phyloP scores from a whole-genome alignment of 1,140 invertebrate genomes.

The Brachionus rotundiformis region DNA sequence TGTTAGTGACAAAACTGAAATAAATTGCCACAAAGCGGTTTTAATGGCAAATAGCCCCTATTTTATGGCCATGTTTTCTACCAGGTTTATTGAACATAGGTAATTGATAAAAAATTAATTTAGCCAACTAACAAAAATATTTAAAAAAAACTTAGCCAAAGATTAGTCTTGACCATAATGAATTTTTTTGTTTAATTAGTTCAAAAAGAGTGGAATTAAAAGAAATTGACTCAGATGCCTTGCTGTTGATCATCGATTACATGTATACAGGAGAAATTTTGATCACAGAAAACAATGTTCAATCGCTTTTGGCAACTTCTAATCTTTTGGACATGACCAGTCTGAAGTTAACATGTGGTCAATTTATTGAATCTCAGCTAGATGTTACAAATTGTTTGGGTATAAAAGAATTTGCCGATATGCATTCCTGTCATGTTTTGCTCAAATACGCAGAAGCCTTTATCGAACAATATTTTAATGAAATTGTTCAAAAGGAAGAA shows the following conservation, averaged over 20 bases:
- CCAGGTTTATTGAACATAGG: conserved; percentile 38
- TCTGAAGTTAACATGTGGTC: conserved; percentile 29
- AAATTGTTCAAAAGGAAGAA: conserved; percentile 28
- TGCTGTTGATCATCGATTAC: conserved; percentile 95
- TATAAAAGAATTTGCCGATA: conserved; percentile 32
- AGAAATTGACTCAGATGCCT: conserved; percentile 94
- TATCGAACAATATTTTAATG: conserved; percentile 26
- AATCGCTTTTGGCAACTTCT: conserved; percentile 90
- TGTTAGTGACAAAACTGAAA: conserved; percentile 48
- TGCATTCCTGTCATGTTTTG: neutral
- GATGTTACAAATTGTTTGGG: conserved; percentile 24
- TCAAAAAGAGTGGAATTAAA: conserved; percentile 68
- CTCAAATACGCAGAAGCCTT: conserved; percentile 14
- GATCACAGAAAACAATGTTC: conserved; percentile 95
- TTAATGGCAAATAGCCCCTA: conserved; percentile 53
- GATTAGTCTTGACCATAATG: conserved; percentile 2
- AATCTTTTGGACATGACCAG: conserved; percentile 72
- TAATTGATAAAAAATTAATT: neutral
- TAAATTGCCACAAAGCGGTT: conserved; percentile 53
- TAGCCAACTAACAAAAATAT: conserved; percentile 13
- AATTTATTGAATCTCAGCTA: conserved; percentile 40
- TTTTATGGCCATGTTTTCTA: conserved; percentile 54
- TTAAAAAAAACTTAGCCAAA: neutral
- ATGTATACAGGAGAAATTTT: conserved; percentile 98
- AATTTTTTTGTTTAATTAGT: conserved; percentile 43